These are phyloP conservation scores for Schizaphis graminum DNA, from an alignment of 2,888 invertebrate genomes.

Conservation along the genomic window DNA sequence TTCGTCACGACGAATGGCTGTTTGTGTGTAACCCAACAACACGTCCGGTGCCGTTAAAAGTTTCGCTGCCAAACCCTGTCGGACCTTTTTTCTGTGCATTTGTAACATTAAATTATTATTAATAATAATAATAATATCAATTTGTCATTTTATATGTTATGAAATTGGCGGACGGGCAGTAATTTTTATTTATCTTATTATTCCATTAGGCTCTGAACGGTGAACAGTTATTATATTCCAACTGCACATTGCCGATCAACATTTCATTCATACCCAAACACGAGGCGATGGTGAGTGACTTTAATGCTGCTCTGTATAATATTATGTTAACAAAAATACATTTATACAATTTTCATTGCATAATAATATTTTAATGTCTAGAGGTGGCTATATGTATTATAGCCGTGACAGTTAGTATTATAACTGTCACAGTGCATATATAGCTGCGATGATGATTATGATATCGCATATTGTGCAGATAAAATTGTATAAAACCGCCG, in stretches of 20 bases:
- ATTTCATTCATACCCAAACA: conserved; percentile 39
- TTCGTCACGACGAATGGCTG: conserved; percentile 50
- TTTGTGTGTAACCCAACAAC: conserved; percentile 66
- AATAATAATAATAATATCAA: background rate
- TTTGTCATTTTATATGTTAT: background rate
- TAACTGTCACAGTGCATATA: no score
- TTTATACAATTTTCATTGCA: background rate
- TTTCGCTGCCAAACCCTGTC: conserved; percentile 63
- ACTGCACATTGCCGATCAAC: conserved; percentile 12
- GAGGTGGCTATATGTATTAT: no score
- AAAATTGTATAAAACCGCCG: no score
- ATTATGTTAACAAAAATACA: background rate
- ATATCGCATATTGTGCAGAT: no score
- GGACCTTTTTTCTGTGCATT: conserved; percentile 62
- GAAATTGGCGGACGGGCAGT: background rate
- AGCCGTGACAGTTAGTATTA: no score
- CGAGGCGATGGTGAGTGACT: conserved; percentile 36
- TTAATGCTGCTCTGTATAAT: background rate
- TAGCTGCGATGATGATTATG: no score
- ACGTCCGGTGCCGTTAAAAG: conserved; percentile 58
- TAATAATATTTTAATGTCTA: background rate
- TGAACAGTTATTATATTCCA: background rate
- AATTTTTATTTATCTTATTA: background rate
- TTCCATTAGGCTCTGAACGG: conserved; percentile 46
- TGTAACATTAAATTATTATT: conserved; percentile 5